Evolutionary conservation across 2,113 vertebrate genomes (phyloP), one percentile per base, ranked within the genome.

Genomic region (Hyaena hyaena): DNA sequence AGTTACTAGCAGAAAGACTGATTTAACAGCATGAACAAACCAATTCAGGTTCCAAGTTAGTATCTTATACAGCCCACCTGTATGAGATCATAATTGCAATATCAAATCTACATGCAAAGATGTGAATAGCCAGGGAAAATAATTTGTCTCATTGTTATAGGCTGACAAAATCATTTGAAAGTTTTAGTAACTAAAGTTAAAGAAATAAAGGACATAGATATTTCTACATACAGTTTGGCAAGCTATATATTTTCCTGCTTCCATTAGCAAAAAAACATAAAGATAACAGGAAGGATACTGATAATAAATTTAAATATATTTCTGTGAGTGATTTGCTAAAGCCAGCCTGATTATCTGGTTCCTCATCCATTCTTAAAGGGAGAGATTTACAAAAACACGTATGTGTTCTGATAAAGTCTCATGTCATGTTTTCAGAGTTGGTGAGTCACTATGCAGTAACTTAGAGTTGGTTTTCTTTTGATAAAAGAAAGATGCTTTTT

Each of bases 401-500:
- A 17, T 14, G 8, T 81, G 55, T 85, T 43, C 31, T 39, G 10
- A 65, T 45, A 24, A 66, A 66, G 0, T n/a, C 21, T 80, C 7
- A 48, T 4, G 3, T 15, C n/a, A 28, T 28, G 9, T 76, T 93
- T 93, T 66, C 48, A 14, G 33, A 82, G 50, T 65, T 95, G 28
- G 26, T 66, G 24, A 55, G n/a, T 89, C 3, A 55, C 43, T 35
- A 88, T 2, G 3, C 11, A 88, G 4, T 26, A 58, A 80, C 10
- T 76, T 65, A 55, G 17, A 69, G 0, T 16, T 53, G 24, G 0
- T 35, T 96, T 88, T 85, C 63, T 80, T 93, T 69, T 69, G n/a
- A 11, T 10, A n/a, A 97, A 94, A 84, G 26, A 87, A 65, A 93
- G 33, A 92, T 82, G 16, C n/a, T 83, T 90, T 93, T 35, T 14